Conservation (phyloP, 2,888 invertebrate genomes). For the Acanthosoma haemorrhoidale region DNA sequence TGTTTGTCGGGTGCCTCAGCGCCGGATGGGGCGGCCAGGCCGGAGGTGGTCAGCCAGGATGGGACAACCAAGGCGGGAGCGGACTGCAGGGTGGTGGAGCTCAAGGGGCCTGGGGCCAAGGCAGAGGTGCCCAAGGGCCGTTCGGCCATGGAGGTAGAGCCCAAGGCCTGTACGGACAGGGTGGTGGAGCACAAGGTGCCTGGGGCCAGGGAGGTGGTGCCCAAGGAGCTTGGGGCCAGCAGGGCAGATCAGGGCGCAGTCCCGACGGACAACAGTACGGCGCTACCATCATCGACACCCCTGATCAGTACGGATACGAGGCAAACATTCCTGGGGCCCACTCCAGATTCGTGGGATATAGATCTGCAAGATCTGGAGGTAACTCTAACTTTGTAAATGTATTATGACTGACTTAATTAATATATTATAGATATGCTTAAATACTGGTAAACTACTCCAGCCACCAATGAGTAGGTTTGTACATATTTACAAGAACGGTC, state of each 20-base stretch:
- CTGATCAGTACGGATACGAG: conserved; percentile 36
- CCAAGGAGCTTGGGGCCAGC: neutral
- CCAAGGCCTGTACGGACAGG: neutral
- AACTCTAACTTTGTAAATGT: too few relatives aligned
- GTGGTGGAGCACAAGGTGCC: neutral
- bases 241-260: conserved; percentile 1
- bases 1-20: neutral
- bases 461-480: too few relatives aligned
- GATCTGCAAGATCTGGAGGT: conserved; percentile 27
- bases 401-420: too few relatives aligned
- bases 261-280: conserved; percentile 34
- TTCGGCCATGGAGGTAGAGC: conserved; percentile 5
- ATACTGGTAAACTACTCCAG: too few relatives aligned
- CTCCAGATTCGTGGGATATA: conserved; percentile 33
- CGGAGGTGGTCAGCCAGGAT: neutral
- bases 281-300: conserved; percentile 34
- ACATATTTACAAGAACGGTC: too few relatives aligned
- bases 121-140: neutral
- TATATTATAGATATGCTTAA: too few relatives aligned
- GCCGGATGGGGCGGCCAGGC: neutral
- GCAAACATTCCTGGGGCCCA: conserved; percentile 37
- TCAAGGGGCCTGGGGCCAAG: neutral
- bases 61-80: neutral
- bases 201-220: conserved; percentile 27
- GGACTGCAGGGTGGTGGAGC: neutral